These are phyloP conservation scores for Gymnocheta viridis DNA, from an alignment of 2,888 invertebrate species.

Conservation along the genomic window DNA sequence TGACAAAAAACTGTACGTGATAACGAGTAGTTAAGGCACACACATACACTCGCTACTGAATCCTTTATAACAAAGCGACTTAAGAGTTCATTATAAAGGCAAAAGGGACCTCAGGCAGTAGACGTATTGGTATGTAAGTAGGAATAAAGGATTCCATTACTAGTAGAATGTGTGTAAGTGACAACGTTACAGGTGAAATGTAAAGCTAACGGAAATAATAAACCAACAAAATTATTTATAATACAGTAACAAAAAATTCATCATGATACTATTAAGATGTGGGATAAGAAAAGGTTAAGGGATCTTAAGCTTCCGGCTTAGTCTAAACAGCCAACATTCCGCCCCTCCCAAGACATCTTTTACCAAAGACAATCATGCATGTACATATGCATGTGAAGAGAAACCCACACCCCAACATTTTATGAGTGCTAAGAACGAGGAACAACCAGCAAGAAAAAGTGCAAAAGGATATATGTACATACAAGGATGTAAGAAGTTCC, in stretches of 20 bases:
- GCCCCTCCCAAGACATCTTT: neutral
- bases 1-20: constrained; percentile 4
- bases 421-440: constrained; percentile 14
- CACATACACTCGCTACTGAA: neutral
- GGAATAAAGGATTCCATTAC: constrained; percentile 3
- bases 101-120: constrained; percentile 12
- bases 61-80: neutral
- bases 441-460: neutral
- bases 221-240: constrained; percentile 50
- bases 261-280: constrained; percentile 32
- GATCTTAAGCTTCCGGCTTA: neutral
- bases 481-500: neutral
- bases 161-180: constrained; percentile 3
- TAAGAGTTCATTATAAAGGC: neutral
- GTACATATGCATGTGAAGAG: neutral
- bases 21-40: constrained; percentile 24
- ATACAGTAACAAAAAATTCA: constrained; percentile 50
- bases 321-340: neutral
- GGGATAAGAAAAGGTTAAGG: constrained; percentile 5
- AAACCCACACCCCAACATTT: neutral
- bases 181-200: constrained; percentile 56
- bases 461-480: neutral
- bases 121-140: neutral
- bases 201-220: constrained; percentile 66
- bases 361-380: neutral